phyloP scores from a whole-genome alignment of 2,113 vertebrate genomes.

The Pterocles orientalis region DNA sequence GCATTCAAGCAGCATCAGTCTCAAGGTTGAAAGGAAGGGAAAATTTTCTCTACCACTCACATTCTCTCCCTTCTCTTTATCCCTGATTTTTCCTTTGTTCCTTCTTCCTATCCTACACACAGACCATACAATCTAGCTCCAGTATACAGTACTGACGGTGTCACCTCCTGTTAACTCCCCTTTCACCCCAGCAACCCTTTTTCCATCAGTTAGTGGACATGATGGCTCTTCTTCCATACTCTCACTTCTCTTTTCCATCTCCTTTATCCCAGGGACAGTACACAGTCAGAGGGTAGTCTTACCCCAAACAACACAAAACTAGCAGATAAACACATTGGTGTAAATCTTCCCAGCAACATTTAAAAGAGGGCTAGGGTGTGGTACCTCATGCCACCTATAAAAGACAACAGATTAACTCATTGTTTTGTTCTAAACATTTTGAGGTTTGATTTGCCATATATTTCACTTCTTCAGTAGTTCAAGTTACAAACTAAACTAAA shows the following conservation, averaged over 20 bases:
- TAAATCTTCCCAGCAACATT: background rate
- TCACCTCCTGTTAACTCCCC: background rate
- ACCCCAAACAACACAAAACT: background rate
- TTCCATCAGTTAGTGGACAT: background rate
- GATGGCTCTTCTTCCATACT: background rate
- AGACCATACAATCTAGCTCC: background rate
- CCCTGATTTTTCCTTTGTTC: background rate
- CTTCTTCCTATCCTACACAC: background rate
- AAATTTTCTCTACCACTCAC: background rate
- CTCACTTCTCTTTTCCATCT: background rate
- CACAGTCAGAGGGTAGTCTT: rapidly evolving
- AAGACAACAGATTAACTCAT: background rate
- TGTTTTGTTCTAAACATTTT: background rate
- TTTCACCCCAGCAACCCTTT: background rate
- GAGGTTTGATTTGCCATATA: background rate
- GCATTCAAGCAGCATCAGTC: background rate
- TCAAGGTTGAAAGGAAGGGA: background rate
- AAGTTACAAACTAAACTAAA: background rate
- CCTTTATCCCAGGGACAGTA: background rate
- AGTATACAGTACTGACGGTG: background rate
- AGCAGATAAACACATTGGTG: rapidly evolving
- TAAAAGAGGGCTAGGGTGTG: background rate
- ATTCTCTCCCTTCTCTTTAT: background rate
- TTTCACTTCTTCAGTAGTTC: background rate
- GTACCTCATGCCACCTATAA: background rate